These are phyloP conservation scores for Copsychus sechellarum DNA, from an alignment of 2,113 vertebrate genomes.

Conservation along the genomic window DNA sequence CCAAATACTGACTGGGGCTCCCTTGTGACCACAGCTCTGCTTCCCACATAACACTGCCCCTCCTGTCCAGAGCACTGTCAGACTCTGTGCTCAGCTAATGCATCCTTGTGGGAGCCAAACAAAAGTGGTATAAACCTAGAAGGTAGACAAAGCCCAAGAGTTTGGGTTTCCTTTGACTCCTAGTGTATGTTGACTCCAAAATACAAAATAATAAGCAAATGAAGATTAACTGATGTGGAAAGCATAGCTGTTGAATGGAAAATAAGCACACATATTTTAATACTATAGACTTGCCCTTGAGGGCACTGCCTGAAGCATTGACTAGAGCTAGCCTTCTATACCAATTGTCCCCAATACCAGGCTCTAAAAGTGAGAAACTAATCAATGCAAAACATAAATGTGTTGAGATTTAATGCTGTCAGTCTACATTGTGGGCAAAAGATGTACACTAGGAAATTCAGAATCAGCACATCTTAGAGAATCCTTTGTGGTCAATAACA, in stretches of 20 bases:
- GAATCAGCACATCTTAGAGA: background rate
- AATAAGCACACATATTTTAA: background rate
- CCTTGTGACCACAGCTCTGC: background rate
- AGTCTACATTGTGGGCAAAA: background rate
- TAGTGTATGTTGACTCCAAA: background rate
- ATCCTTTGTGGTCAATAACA: background rate
- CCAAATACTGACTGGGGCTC: accelerated
- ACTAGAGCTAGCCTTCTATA: background rate
- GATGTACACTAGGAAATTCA: background rate
- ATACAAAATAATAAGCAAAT: background rate
- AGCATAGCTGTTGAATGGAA: background rate
- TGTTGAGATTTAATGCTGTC: background rate
- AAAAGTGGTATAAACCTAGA: background rate
- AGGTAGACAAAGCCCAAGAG: background rate
- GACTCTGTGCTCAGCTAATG: background rate
- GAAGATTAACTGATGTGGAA: background rate
- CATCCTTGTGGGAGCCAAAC: background rate
- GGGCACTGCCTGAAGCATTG: background rate
- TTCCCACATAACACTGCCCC: accelerated
- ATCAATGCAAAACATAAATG: background rate
- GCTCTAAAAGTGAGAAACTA: background rate
- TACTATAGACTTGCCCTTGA: background rate
- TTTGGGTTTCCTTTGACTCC: background rate
- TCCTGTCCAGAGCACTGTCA: background rate
- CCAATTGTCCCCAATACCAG: background rate